phyloP scores from a whole-genome alignment of 2,888 invertebrate species.

The Margaritifera margaritifera region DNA sequence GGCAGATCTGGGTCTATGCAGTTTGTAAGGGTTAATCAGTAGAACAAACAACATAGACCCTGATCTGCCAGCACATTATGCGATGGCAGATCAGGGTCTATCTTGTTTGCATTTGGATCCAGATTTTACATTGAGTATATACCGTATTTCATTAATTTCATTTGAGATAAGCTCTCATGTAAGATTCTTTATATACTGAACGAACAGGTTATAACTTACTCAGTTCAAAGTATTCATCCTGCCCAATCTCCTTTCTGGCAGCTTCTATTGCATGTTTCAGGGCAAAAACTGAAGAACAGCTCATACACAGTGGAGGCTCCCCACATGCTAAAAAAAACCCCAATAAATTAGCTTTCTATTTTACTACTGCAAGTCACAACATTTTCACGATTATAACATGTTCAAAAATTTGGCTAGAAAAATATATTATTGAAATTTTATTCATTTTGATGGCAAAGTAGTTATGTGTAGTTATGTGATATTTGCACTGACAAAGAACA shows the following conservation, averaged over 20 bases:
- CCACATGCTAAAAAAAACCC: conserved; percentile 43
- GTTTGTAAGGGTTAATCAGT: no score
- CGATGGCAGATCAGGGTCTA: no score
- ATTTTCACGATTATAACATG: no score
- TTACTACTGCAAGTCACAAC: neutral
- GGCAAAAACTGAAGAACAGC: conserved; percentile 55
- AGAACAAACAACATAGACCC: no score
- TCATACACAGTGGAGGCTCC: conserved; percentile 60
- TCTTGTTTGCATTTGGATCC: no score
- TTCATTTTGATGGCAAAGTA: no score
- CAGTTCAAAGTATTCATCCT: conserved; percentile 39
- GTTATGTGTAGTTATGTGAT: no score
- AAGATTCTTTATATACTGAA: neutral
- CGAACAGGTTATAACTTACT: conserved; percentile 23
- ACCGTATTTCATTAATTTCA: no score
- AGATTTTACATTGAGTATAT: no score
- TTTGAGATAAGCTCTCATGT: neutral
- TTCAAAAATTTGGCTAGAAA: neutral
- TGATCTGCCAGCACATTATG: no score
- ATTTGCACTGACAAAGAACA: no score
- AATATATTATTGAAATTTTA: neutral
- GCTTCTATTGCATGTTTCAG: conserved; percentile 57
- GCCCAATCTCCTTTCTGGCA: conserved; percentile 49
- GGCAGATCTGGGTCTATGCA: no score
- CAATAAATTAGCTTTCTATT: neutral